Percentiles rank a stretch among this genome's conserved stretches.
phyloP scores from a whole-genome alignment of 2,113 vertebrate genomes.

The Ophiodon elongatus region DNA sequence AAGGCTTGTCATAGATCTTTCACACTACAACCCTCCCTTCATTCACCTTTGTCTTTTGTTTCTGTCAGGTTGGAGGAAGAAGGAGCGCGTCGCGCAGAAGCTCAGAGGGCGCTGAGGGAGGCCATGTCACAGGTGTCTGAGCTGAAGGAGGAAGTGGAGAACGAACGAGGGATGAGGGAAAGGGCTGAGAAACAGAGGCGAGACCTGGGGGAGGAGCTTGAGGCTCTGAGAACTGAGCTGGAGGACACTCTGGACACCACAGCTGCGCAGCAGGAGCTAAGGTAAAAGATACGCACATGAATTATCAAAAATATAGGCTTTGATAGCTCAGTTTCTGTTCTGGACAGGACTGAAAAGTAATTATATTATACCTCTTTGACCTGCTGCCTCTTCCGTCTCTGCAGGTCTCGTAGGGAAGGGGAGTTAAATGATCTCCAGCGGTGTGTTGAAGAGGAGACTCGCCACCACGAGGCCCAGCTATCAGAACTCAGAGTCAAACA shows the following conservation, averaged over 20 bases:
- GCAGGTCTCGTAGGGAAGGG: conserved; percentile 90
- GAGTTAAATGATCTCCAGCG: conserved; percentile 91
- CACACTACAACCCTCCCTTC: neutral
- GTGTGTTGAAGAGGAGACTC: conserved; percentile 89
- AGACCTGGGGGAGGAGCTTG: conserved; percentile 92
- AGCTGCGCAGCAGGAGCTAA: conserved; percentile 91
- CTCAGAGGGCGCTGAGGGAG: conserved; percentile 89
- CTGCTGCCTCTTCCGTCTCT: neutral
- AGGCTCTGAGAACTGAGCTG: conserved; percentile 90
- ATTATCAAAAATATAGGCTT: neutral
- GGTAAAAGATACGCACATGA: conserved; percentile 71
- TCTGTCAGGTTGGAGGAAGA: conserved; percentile 89
- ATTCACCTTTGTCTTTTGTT: neutral
- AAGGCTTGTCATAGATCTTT: neutral
- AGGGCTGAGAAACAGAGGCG: conserved; percentile 92
- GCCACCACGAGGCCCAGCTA: conserved; percentile 86
- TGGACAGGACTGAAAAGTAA: neutral
- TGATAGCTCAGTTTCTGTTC: neutral
- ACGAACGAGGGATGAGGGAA: conserved; percentile 88
- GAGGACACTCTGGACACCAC: conserved; percentile 94
- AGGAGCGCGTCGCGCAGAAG: conserved; percentile 82
- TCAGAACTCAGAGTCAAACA: conserved; percentile 91
- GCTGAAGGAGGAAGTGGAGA: conserved; percentile 92
- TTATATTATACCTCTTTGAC: neutral
- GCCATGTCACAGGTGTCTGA: conserved; percentile 89